Conservation (phyloP, 2,797 vertebrate genomes). For the Megaceryle alcyon region DNA sequence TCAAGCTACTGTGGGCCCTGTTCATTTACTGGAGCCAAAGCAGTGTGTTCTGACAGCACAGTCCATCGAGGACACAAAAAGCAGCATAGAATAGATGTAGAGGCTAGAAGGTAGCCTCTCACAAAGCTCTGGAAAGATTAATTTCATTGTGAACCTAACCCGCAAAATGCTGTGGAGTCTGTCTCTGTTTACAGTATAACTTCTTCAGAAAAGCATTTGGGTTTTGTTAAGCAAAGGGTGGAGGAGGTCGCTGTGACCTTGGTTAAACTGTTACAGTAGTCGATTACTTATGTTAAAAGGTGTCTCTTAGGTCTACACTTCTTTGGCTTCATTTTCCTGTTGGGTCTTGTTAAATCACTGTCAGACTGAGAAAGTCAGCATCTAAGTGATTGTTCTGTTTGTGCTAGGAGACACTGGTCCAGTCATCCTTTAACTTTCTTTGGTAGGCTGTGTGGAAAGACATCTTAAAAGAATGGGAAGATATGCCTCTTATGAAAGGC, state of each 20-base stretch:
- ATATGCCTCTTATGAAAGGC: background rate
- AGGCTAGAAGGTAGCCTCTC: background rate
- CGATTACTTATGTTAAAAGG: background rate
- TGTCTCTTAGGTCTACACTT: fast-evolving
- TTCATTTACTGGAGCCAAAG: background rate
- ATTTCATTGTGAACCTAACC: fast-evolving
- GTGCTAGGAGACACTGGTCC: background rate
- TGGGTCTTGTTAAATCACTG: background rate
- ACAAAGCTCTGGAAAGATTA: background rate
- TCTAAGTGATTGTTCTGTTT: background rate
- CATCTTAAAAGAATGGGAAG: background rate
- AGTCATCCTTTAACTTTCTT: background rate
- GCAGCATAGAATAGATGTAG: background rate
- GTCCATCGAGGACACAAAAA: background rate
- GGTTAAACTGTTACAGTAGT: background rate
- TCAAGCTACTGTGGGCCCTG: fast-evolving
- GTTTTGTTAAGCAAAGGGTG: background rate
- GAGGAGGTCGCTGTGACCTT: background rate
- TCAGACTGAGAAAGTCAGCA: background rate
- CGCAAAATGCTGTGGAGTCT: fast-evolving
- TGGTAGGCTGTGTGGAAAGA: background rate
- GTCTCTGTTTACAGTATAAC: background rate
- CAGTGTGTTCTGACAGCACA: background rate
- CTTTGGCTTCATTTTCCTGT: background rate
- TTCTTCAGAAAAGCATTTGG: background rate